These are phyloP conservation scores for Globia sparganii DNA, from an alignment of 2,888 invertebrate genomes.

Conservation along the genomic window DNA sequence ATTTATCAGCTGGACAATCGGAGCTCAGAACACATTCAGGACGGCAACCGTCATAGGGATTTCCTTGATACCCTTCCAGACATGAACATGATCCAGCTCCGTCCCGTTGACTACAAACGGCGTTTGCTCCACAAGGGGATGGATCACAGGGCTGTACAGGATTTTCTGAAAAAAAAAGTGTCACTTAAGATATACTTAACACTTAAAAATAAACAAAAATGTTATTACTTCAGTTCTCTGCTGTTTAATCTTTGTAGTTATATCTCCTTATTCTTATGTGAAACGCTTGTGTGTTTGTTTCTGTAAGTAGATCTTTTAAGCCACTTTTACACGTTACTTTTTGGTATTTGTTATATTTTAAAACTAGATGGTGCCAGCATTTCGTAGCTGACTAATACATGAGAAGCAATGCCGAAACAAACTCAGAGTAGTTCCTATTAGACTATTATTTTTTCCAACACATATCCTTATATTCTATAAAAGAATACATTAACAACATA, in stretches of 20 bases:
- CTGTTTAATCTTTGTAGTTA: background rate
- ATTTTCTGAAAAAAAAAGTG: constrained; percentile 84
- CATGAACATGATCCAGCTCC: constrained; percentile 95
- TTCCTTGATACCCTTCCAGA: constrained; percentile 95
- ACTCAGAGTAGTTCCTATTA: background rate
- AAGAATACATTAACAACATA: constrained; percentile 66
- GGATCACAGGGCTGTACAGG: constrained; percentile 94
- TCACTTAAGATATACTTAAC: constrained; percentile 7
- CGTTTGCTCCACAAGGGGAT: constrained; percentile 96
- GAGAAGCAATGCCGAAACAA: background rate
- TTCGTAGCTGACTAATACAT: background rate
- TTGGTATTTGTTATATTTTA: background rate
- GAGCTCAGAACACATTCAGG: constrained; percentile 97
- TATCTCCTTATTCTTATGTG: background rate
- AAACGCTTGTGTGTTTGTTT: background rate
- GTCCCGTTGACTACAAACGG: constrained; percentile 94
- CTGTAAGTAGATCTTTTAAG: background rate
- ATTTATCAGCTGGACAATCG: constrained; percentile 95
- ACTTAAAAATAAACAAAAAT: background rate
- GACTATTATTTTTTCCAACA: background rate
- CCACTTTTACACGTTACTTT: background rate
- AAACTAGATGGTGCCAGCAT: background rate
- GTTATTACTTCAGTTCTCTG: background rate
- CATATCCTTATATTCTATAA: background rate
- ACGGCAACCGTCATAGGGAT: constrained; percentile 96